These are phyloP conservation scores for Laothoe populi DNA, from an alignment of 2,888 invertebrate genomes.

Conservation along the genomic window DNA sequence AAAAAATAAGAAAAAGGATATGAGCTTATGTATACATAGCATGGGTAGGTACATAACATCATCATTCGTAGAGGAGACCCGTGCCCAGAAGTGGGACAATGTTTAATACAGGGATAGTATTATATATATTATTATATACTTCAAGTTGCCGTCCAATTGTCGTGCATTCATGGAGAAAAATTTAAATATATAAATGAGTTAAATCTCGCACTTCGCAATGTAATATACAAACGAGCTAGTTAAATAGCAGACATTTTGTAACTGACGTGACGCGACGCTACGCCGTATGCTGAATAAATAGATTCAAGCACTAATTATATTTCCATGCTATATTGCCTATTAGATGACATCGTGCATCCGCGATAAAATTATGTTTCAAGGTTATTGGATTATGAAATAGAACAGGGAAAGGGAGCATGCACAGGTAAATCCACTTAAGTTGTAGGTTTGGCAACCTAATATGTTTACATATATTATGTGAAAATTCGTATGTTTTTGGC, in stretches of 20 bases:
- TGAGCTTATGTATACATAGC: too few species aligned
- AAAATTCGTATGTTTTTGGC: too few species aligned
- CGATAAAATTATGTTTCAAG: constrained; percentile 16
- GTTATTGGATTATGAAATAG: constrained; percentile 17
- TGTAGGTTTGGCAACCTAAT: background rate
- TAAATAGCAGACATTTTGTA: background rate
- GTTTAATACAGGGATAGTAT: too few species aligned
- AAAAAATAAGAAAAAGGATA: too few species aligned
- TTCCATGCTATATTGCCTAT: constrained; percentile 15
- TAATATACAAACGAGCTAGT: background rate
- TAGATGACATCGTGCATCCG: background rate
- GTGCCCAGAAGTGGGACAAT: too few species aligned
- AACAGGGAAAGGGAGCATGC: background rate
- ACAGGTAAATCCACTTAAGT: background rate
- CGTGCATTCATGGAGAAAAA: too few species aligned
- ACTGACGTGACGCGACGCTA: background rate
- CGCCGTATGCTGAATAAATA: background rate
- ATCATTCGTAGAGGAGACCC: too few species aligned
- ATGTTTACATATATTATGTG: background rate
- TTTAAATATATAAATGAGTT: background rate
- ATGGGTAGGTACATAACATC: too few species aligned
- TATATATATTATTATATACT: too few species aligned
- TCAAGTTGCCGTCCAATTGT: too few species aligned
- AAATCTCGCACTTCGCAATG: background rate
- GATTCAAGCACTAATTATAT: constrained; percentile 5